Evolutionary conservation across 2,888 invertebrate genomes (phyloP), one percentile per base, ranked within the genome.

Genomic region (Koerneria pararmatus): DNA sequence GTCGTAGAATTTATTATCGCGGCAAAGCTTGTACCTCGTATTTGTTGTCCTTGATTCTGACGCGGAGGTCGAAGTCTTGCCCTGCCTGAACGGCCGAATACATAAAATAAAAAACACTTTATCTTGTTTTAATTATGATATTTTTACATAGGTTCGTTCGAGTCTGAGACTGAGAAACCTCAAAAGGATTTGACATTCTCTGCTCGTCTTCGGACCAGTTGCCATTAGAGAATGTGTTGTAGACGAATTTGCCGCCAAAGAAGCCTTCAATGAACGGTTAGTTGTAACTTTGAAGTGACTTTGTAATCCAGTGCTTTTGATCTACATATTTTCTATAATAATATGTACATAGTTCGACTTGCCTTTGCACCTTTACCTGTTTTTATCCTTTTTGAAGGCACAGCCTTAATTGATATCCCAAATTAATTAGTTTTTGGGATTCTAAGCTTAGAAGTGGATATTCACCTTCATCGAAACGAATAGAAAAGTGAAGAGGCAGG

Each of bases 191-290:
- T 27, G 71, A 71, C 63, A 82, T 79, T 32, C 82, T 66, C 71
- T 82, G 79, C 69, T 82, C 82, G 46, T 77, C 71, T 27, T 77
- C 79, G 41, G 77, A 74, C 82, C 82, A 82, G 72, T 82, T 82
- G 54, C 80, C 78, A 59, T 79, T 72, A 62, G 76, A 60, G 71
- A 77, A 79, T 32, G 76, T 76, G 73, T 76, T 76, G 75, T 80
- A 81, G 64, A 82, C 78, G 65, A 82, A 69, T 65, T 80, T 80
- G 66, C 80, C 79, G 60, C 70, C 67, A 71, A 76, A 76, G 48
- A 76, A 63, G 22, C 76, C 74, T 71, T 56, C 19, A 53, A 29
- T 29, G 15, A 19, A 48, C 24, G n/a, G 53, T 22, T 2, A 37
- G 31, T 27, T 35, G 6, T 3, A n/a, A 35, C 19, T 24, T 35